These are phyloP conservation scores for Chelonus formosanus DNA, from an alignment of 2,888 invertebrate species.

Conservation along the genomic window DNA sequence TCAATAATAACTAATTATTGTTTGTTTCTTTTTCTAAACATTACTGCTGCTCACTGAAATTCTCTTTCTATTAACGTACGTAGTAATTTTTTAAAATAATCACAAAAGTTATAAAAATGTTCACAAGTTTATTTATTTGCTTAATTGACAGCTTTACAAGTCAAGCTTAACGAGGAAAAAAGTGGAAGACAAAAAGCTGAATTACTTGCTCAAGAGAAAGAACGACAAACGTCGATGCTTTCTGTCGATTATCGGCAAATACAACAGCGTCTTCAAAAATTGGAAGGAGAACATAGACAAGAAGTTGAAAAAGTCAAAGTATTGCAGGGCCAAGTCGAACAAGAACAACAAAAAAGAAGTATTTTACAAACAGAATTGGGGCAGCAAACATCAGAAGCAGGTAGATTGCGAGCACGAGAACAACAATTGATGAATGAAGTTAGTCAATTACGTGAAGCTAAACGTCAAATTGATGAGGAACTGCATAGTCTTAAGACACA, in stretches of 20 bases:
- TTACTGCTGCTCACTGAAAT: slow-evolving; percentile 11
- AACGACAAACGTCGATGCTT: slow-evolving; percentile 93
- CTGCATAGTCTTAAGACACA: slow-evolving; percentile 77
- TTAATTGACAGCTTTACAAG: slow-evolving; percentile 78
- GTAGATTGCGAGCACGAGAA: slow-evolving; percentile 77
- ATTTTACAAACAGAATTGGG: slow-evolving; percentile 84
- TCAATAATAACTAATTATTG: slow-evolving; percentile 15
- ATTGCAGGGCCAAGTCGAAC: slow-evolving; percentile 86
- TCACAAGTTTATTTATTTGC: neutral
- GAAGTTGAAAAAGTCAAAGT: slow-evolving; percentile 84
- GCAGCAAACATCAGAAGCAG: slow-evolving; percentile 75
- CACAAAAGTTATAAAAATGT: neutral
- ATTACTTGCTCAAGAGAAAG: slow-evolving; percentile 87
- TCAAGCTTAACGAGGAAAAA: slow-evolving; percentile 91
- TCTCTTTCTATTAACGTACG: slow-evolving; percentile 26
- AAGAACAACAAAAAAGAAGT: slow-evolving; percentile 87
- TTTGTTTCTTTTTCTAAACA: slow-evolving; percentile 15
- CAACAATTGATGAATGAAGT: slow-evolving; percentile 77
- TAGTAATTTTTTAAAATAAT: slow-evolving; percentile 14
- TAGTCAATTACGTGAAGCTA: slow-evolving; percentile 73
- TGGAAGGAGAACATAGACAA: slow-evolving; percentile 91
- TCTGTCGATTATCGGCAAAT: slow-evolving; percentile 95
- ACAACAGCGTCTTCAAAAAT: slow-evolving; percentile 86
- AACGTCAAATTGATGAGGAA: slow-evolving; percentile 79
- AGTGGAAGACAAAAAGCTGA: slow-evolving; percentile 86